Evolutionary conservation across 2,113 vertebrate genomes (phyloP).

Genomic region (Varanus komodoensis): DNA sequence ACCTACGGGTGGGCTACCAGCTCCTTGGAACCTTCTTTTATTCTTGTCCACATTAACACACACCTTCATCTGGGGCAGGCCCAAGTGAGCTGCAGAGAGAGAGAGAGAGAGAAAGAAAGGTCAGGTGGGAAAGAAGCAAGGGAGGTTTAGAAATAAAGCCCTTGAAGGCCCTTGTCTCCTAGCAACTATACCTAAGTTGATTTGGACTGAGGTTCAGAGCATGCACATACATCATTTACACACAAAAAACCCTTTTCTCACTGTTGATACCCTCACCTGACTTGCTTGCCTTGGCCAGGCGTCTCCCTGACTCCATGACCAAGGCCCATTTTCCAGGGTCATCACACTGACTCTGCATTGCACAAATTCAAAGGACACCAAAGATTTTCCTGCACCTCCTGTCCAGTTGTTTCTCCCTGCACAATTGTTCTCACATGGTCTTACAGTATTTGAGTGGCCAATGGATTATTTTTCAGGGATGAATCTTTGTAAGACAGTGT

Average conservation of each 20-base stretch:
- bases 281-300: background rate
- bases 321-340: background rate
- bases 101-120: background rate
- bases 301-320: background rate
- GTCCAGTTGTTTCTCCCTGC: background rate
- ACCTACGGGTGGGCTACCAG: background rate
- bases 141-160: slow-evolving; percentile 57
- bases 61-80: slow-evolving; percentile 16
- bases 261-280: background rate
- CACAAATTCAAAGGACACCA: background rate
- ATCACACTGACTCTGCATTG: background rate
- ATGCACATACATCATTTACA: background rate
- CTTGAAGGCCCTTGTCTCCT: slow-evolving; percentile 49
- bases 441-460: background rate
- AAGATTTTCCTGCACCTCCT: background rate
- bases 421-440: background rate
- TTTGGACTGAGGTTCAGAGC: slow-evolving; percentile 32
- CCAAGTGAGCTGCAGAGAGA: background rate
- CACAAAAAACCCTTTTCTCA: background rate
- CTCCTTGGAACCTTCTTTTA: background rate
- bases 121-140: slow-evolving; percentile 18
- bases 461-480: background rate
- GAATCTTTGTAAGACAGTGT: background rate
- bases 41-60: too few species aligned
- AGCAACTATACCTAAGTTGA: slow-evolving; percentile 52